Evolutionary conservation across 2,113 vertebrate species (phyloP).

Genomic region (Hyla sarda): DNA sequence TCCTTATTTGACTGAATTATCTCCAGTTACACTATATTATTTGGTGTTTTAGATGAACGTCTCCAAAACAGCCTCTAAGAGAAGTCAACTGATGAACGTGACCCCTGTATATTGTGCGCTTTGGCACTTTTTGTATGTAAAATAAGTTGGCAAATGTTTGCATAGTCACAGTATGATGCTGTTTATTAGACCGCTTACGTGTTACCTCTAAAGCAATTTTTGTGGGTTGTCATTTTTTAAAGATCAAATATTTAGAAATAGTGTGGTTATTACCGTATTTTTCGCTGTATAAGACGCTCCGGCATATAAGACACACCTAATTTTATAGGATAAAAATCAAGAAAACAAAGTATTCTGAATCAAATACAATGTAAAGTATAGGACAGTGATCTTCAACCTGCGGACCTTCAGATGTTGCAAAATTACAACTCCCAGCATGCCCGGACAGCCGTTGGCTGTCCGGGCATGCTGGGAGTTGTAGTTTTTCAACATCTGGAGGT

Average conservation of each 20-base stretch:
- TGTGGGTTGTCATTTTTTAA: not conserved
- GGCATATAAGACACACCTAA: too few relatives aligned
- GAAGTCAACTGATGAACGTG: not conserved
- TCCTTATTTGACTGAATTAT: constrained; percentile 53
- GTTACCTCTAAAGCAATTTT: not conserved
- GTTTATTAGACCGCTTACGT: not conserved
- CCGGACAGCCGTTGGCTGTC: too few relatives aligned
- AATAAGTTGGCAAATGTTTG: not conserved
- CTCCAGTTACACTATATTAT: constrained; percentile 42
- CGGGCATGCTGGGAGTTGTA: too few relatives aligned
- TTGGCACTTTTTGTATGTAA: not conserved
- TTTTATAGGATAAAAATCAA: too few relatives aligned
- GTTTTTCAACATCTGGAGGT: too few relatives aligned
- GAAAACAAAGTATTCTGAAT: too few relatives aligned
- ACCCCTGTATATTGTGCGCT: not conserved
- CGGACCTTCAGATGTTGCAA: too few relatives aligned
- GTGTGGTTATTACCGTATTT: too few relatives aligned
- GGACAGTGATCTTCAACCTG: too few relatives aligned
- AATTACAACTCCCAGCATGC: too few relatives aligned
- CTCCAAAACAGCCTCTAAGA: not conserved
- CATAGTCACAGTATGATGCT: not conserved
- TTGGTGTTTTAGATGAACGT: not conserved
- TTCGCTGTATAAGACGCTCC: not conserved
- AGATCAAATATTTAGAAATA: not conserved
- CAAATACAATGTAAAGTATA: too few relatives aligned